Percentiles rank a stretch among this genome's conserved stretches.
phyloP scores from a whole-genome alignment of 2,797 vertebrate species.

The Netta rufina region DNA sequence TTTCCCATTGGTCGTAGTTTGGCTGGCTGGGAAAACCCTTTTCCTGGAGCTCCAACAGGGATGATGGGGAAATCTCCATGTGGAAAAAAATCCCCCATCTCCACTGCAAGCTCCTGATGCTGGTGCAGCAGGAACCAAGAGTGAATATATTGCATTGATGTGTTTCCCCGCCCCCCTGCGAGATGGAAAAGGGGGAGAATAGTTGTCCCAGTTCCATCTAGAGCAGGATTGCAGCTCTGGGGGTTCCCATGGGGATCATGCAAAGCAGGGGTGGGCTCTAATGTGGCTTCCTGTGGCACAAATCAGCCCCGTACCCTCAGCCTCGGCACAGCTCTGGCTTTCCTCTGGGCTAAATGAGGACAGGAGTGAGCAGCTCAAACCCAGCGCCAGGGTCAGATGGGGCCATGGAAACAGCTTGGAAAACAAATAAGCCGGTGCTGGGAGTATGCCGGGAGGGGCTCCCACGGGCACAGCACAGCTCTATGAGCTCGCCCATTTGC shows the following conservation, averaged over 20 bases:
- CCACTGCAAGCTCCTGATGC: accelerated
- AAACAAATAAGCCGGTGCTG: not conserved
- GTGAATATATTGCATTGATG: accelerated
- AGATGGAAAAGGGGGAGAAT: not conserved
- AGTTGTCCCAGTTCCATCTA: accelerated
- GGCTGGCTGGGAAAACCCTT: not conserved
- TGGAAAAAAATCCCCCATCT: not conserved
- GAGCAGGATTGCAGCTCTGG: accelerated
- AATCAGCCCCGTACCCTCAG: not conserved
- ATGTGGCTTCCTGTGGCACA: not conserved
- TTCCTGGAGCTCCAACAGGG: not conserved
- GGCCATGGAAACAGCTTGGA: conserved; percentile 58
- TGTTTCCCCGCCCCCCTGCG: accelerated
- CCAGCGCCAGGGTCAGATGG: conserved; percentile 40
- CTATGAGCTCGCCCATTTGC: not conserved
- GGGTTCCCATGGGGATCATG: accelerated
- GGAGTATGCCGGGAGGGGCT: not conserved
- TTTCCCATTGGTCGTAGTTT: not conserved
- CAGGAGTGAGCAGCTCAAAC: conserved; percentile 51
- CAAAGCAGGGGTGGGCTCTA: not conserved
- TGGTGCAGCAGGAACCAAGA: accelerated
- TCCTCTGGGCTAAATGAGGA: conserved; percentile 62
- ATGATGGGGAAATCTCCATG: not conserved
- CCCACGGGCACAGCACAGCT: not conserved
- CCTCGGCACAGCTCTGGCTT: not conserved